These are phyloP conservation scores for Macrosteles quadrilineatus DNA, from an alignment of 1,140 invertebrate species.

Conservation along the genomic window DNA sequence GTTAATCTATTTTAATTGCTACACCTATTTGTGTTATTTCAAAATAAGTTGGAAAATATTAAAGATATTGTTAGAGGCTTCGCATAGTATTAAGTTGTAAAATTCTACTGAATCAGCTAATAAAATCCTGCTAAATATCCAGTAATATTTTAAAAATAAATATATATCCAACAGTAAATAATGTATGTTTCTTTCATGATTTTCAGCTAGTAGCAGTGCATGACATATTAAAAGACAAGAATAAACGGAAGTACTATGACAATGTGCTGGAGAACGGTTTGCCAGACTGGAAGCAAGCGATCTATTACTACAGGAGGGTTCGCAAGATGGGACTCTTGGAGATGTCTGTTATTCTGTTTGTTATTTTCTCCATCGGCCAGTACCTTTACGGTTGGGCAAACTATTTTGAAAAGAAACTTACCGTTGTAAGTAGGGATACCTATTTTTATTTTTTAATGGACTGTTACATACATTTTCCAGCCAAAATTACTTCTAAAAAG, in stretches of 20 bases:
- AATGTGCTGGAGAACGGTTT: slow-evolving; percentile 89
- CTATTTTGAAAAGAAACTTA: slow-evolving; percentile 87
- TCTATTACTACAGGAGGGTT: slow-evolving; percentile 93
- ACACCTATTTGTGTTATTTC: too few species aligned
- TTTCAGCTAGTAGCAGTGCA: slow-evolving; percentile 83
- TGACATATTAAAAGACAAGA: slow-evolving; percentile 89
- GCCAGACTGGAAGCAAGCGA: slow-evolving; percentile 93
- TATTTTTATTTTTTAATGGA: too few species aligned
- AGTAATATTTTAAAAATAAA: too few species aligned
- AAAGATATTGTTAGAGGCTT: too few species aligned
- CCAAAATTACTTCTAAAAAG: too few species aligned
- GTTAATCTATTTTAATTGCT: too few species aligned
- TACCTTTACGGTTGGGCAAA: slow-evolving; percentile 92
- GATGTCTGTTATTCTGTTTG: slow-evolving; percentile 77
- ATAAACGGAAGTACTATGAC: slow-evolving; percentile 84
- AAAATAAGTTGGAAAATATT: too few species aligned
- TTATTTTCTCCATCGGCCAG: slow-evolving; percentile 87
- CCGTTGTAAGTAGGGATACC: slow-evolving; percentile 70
- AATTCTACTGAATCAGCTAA: too few species aligned
- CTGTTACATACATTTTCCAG: too few species aligned
- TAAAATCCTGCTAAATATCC: too few species aligned
- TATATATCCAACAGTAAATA: too few species aligned
- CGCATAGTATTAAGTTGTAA: background rate
- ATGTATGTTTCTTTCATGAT: slow-evolving; percentile 41
- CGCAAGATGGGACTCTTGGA: slow-evolving; percentile 93